A percentile compares a stretch with the other conserved stretches of the same genome.
Conservation (phyloP, 1,140 invertebrate genomes). For the Camponotus pennsylvanicus region DNA sequence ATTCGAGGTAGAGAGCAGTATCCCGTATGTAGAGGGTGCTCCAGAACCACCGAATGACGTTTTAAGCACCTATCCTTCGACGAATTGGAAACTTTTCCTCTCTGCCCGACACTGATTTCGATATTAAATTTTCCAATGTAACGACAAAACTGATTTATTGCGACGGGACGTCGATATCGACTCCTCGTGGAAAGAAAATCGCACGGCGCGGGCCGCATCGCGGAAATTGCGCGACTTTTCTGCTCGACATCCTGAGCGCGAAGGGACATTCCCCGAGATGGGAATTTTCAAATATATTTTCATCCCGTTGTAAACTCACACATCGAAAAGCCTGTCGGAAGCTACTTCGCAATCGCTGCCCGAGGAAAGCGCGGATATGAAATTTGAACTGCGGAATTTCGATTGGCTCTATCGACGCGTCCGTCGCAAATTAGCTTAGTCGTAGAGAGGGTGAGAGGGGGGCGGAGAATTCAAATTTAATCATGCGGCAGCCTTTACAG, state of each 20-base stretch:
- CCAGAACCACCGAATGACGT: background rate
- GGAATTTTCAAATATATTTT: slow-evolving; percentile 57
- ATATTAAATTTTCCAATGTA: slow-evolving; percentile 54
- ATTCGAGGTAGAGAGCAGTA: background rate
- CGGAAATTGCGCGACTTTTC: slow-evolving; percentile 58
- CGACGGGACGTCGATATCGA: slow-evolving; percentile 50
- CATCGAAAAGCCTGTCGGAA: slow-evolving; percentile 29
- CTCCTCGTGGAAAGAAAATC: slow-evolving; percentile 25
- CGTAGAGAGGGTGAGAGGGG: background rate
- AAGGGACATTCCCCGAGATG: slow-evolving; percentile 41
- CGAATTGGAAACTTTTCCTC: slow-evolving; percentile 19
- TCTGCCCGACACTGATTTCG: slow-evolving; percentile 29
- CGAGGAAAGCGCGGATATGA: slow-evolving; percentile 54
- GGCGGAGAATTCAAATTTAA: slow-evolving; percentile 79
- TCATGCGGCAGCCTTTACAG: slow-evolving; percentile 68
- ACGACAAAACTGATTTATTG: slow-evolving; percentile 58
- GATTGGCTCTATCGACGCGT: slow-evolving; percentile 71
- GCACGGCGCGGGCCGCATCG: slow-evolving; percentile 3
- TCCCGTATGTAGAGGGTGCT: too few species aligned
- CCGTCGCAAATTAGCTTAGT: slow-evolving; percentile 68
- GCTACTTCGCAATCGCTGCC: slow-evolving; percentile 9
- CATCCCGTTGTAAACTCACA: slow-evolving; percentile 46
- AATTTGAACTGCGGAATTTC: slow-evolving; percentile 60
- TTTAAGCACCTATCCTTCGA: background rate
- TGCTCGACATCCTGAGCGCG: slow-evolving; percentile 15